phyloP scores from a whole-genome alignment of 2,797 vertebrate genomes.

The Alcedo quadribrachys region DNA sequence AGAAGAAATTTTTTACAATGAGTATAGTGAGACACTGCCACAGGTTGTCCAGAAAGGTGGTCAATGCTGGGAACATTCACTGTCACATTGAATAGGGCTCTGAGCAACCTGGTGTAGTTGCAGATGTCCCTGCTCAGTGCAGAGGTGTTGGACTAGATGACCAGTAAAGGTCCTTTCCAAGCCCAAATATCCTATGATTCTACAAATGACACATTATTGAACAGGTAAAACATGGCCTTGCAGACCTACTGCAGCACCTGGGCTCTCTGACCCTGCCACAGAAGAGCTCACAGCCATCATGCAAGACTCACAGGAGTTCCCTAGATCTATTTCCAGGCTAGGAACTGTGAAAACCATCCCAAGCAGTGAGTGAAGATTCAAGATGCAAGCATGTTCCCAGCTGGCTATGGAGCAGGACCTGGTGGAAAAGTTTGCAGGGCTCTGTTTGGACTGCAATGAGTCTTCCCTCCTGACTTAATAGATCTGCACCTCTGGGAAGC shows the following conservation, averaged over 20 bases:
- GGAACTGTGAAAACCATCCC: not conserved
- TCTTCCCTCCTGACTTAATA: constrained; percentile 14
- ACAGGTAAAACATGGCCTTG: not conserved
- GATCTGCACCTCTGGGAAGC: constrained; percentile 18
- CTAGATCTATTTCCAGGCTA: not conserved
- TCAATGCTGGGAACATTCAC: not conserved
- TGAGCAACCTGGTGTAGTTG: not conserved
- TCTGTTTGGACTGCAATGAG: not conserved
- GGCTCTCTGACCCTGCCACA: not conserved
- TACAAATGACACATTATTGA: not conserved
- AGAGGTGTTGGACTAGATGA: not conserved
- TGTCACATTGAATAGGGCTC: not conserved
- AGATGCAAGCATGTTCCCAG: not conserved
- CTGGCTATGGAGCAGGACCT: not conserved
- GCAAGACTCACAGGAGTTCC: not conserved
- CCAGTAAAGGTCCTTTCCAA: not conserved
- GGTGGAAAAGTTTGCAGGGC: constrained; percentile 7
- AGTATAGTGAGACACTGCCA: not conserved
- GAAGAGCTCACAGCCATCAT: not conserved
- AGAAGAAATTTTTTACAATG: rapidly evolving
- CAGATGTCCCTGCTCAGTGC: not conserved
- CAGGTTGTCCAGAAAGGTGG: not conserved
- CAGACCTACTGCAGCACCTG: not conserved
- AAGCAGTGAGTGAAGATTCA: not conserved
- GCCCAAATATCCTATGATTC: not conserved